Evolutionary conservation across 2,113 vertebrate genomes (phyloP).

Genomic region (Eurystomus gularis): DNA sequence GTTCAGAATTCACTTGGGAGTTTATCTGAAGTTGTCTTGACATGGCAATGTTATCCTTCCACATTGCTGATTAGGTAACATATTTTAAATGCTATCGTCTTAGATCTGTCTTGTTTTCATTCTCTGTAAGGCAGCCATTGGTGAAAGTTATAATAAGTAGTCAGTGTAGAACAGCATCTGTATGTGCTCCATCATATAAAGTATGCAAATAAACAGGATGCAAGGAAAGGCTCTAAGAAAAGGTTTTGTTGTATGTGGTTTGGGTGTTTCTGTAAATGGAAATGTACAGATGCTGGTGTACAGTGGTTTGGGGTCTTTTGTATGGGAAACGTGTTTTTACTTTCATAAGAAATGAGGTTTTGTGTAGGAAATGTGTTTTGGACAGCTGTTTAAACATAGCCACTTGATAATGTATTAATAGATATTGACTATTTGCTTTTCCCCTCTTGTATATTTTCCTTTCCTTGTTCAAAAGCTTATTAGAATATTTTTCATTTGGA

Average conservation of each 20-base stretch:
- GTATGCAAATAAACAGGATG: not conserved
- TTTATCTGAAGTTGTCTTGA: slow-evolving; percentile 11
- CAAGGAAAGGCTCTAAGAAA: not conserved
- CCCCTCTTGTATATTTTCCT: not conserved
- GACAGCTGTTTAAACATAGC: not conserved
- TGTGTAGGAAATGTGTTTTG: not conserved
- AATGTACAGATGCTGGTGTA: not conserved
- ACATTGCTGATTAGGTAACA: not conserved
- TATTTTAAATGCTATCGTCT: not conserved
- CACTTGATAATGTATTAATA: not conserved
- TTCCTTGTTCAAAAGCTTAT: not conserved
- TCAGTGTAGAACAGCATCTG: not conserved
- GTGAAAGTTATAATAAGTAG: not conserved
- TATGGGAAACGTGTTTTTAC: not conserved
- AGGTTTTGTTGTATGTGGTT: not conserved
- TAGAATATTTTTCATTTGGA: not conserved
- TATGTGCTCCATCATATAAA: not conserved
- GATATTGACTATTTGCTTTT: not conserved
- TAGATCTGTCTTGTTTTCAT: not conserved
- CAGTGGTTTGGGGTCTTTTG: not conserved
- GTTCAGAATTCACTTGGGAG: not conserved
- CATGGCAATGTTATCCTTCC: not conserved
- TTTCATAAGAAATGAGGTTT: not conserved
- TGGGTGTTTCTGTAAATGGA: not conserved
- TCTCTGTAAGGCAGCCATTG: not conserved